Base-by-base conservation (phyloP, 2,888 invertebrate species). In the Trachelus troglodyta region DNA sequence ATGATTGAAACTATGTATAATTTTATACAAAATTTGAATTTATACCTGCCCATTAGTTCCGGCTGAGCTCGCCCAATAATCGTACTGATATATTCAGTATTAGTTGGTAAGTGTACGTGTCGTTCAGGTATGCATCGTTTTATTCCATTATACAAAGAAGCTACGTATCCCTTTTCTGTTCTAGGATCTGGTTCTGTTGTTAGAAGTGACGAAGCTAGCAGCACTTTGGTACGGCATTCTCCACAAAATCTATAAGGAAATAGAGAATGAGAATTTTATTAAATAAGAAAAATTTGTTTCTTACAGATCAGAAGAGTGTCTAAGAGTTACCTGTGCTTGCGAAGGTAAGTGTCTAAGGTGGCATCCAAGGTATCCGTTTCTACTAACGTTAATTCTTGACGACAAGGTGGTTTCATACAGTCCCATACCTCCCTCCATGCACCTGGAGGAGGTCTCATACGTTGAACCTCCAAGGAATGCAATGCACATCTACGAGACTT, bases 211-310 rank as follows among this genome's bases (percentile, higher is more conserved):
- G 97, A 98, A 77, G 98, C 98, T 90, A 91, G 91, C 84, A 94
- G 91, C 81, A 98, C 98, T 94, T 98, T 98, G 83, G 97, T 96
- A 85, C 97, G 96, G 90, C 98, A 98, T 90, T 98, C 98, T 3
- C 96, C 95, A 90, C 98, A 98, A 92, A 98, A 98, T 85, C 94
- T 94, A 83, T 3, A 85, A 84, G 69, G 56, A 74, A 81, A 77
- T 77, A 34, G 71, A 56, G 23, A 23, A 56, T 56, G 23, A 56
- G 56, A 56, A 23, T 31, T 71, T 33, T 0, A 30, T 71, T 3
- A 3, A 33, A 31, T 78, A 56, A 56, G 9, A 56, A 56, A 9
- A 56, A 23, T 23, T 56, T 9, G 23, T 56, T 56, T 23, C 9
- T 56, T 0, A 23, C 6, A 56, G 9, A 56, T 6, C 23, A 56